Evolutionary conservation across 1,140 invertebrate species (phyloP).

Genomic region (Drosophila santomea): DNA sequence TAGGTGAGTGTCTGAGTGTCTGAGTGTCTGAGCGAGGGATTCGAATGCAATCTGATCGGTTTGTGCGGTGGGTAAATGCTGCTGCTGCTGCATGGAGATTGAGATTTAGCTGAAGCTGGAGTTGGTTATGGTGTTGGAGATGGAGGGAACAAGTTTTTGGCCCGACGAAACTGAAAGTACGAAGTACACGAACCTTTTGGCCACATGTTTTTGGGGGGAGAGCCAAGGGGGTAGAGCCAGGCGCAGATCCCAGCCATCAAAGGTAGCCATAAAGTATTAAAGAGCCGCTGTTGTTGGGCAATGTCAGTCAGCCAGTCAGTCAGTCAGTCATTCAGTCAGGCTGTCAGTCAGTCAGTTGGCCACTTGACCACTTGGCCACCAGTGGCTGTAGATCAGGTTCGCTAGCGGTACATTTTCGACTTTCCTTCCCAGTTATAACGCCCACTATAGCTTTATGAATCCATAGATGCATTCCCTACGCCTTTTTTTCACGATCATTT

Average conservation of each 20-base stretch:
- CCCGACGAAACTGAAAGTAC: constrained; percentile 63
- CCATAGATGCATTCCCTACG: not conserved
- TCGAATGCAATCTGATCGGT: constrained; percentile 75
- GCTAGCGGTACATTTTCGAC: constrained; percentile 35
- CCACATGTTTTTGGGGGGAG: constrained; percentile 29
- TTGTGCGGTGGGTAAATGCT: constrained; percentile 45
- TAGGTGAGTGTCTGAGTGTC: not conserved
- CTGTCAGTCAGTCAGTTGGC: constrained; percentile 24
- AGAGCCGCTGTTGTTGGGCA: constrained; percentile 48
- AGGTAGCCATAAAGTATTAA: constrained; percentile 52
- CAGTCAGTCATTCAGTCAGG: constrained; percentile 30
- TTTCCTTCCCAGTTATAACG: constrained; percentile 13
- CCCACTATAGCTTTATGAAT: not conserved
- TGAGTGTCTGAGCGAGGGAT: constrained; percentile 29
- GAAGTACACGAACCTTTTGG: constrained; percentile 72
- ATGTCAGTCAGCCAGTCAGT: constrained; percentile 39
- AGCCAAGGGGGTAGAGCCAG: constrained; percentile 9
- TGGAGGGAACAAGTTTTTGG: constrained; percentile 61
- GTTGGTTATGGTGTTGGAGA: not conserved
- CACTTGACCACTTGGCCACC: constrained; percentile 21
- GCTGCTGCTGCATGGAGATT: constrained; percentile 23
- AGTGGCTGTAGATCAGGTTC: constrained; percentile 66
- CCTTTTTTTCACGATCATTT: constrained; percentile 65
- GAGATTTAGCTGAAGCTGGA: too few relatives aligned
- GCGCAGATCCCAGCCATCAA: constrained; percentile 40